Evolutionary conservation across 2,797 vertebrate genomes (phyloP).

Genomic region (Leptoclinus maculatus): DNA sequence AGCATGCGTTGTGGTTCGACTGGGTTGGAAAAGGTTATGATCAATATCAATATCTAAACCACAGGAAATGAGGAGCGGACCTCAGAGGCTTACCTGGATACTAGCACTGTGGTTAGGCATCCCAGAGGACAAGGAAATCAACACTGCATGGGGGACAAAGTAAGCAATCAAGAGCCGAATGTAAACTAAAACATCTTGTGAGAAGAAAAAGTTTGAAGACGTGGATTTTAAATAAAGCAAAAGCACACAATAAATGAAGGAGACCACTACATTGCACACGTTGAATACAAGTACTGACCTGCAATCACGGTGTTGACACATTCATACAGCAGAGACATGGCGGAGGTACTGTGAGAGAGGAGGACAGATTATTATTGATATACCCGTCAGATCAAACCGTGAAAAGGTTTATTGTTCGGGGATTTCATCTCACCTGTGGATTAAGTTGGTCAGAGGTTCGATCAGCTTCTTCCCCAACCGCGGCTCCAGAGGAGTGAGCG

Average conservation of each 20-base stretch:
- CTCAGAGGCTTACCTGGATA: slow-evolving; percentile 91
- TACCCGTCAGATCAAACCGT: not conserved
- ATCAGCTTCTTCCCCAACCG: slow-evolving; percentile 98
- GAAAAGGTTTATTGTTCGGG: not conserved
- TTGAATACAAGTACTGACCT: slow-evolving; percentile 86
- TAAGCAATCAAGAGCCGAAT: slow-evolving; percentile 26
- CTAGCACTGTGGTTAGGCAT: slow-evolving; percentile 99
- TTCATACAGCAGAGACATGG: slow-evolving; percentile 99
- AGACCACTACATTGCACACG: not conserved
- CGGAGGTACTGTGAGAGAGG: slow-evolving; percentile 90
- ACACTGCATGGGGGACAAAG: slow-evolving; percentile 84
- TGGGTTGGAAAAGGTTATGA: slow-evolving; percentile 68
- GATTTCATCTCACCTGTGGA: slow-evolving; percentile 90
- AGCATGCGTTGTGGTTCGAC: slow-evolving; percentile 58
- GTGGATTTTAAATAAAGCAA: not conserved
- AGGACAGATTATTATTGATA: slow-evolving; percentile 23
- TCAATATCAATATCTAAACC: slow-evolving; percentile 7
- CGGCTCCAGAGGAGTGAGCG: slow-evolving; percentile 97
- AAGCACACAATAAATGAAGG: slow-evolving; percentile 9
- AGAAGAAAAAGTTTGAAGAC: not conserved
- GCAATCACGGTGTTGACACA: slow-evolving; percentile 99
- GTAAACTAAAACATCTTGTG: not conserved
- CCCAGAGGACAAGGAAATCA: slow-evolving; percentile 99
- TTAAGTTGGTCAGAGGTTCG: slow-evolving; percentile 98
- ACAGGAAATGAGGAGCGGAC: slow-evolving; percentile 16